These are phyloP conservation scores for Eilema depressum DNA, from an alignment of 2,888 invertebrate species.

Conservation along the genomic window DNA sequence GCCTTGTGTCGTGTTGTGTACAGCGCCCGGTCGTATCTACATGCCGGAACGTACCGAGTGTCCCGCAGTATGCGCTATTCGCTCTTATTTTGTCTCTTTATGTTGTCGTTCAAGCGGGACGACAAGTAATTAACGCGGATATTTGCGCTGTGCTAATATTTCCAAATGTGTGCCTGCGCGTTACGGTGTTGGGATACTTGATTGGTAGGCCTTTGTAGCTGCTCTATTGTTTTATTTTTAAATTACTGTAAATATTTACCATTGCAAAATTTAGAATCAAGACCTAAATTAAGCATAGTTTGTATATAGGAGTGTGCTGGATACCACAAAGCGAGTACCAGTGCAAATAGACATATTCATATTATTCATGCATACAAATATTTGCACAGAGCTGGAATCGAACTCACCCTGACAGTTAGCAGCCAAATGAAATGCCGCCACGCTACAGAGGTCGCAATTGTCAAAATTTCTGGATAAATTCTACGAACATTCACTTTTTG, in stretches of 20 bases:
- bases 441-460: no score
- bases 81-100: constrained; percentile 8
- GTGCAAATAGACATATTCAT: no score
- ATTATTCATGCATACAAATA: no score
- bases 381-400: background rate
- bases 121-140: constrained; percentile 9
- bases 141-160: constrained; percentile 11
- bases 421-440: background rate
- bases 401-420: background rate
- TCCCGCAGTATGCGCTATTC: background rate
- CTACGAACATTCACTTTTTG: background rate
- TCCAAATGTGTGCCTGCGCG: background rate
- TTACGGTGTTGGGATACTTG: background rate
- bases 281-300: no score
- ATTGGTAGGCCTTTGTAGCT: background rate
- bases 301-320: no score
- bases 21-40: constrained; percentile 6
- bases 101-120: constrained; percentile 1
- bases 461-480: no score
- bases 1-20: constrained; percentile 7
- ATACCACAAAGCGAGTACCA: no score
- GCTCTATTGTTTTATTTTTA: background rate
- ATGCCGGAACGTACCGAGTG: constrained; percentile 14
- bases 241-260: background rate
- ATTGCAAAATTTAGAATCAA: no score